phyloP scores from a whole-genome alignment of 2,113 vertebrate genomes.

The Indicator maculatus region DNA sequence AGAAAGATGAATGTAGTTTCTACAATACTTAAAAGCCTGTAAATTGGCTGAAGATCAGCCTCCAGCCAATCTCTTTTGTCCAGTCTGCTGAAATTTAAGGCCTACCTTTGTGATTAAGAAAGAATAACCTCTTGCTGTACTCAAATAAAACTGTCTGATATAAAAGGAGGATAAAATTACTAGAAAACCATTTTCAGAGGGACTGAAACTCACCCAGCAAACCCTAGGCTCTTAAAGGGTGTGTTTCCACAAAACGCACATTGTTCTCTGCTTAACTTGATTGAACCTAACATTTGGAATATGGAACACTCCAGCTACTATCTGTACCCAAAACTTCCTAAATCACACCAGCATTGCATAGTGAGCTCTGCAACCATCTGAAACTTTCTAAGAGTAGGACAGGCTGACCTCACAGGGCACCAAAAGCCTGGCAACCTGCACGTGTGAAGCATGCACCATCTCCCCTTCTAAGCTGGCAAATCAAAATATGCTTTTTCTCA shows the following conservation, averaged over 20 bases:
- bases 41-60: background rate
- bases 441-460: background rate
- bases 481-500: background rate
- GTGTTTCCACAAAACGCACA: accelerated
- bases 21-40: background rate
- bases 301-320: background rate
- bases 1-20: background rate
- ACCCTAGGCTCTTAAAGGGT: background rate
- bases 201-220: background rate
- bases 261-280: background rate
- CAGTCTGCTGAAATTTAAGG: background rate
- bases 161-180: background rate
- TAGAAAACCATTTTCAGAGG: background rate
- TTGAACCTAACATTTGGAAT: background rate
- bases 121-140: background rate
- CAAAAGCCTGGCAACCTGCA: background rate
- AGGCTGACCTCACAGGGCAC: background rate
- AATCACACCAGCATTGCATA: background rate
- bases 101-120: background rate
- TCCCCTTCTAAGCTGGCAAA: background rate
- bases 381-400: background rate
- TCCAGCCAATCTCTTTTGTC: background rate
- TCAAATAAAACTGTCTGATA: background rate
- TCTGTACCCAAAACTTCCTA: background rate
- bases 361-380: background rate